A percentile compares a stretch with the other conserved stretches of the same genome.
Evolutionary conservation across 2,113 vertebrate species (phyloP).

Genomic region (Sander vitreus): DNA sequence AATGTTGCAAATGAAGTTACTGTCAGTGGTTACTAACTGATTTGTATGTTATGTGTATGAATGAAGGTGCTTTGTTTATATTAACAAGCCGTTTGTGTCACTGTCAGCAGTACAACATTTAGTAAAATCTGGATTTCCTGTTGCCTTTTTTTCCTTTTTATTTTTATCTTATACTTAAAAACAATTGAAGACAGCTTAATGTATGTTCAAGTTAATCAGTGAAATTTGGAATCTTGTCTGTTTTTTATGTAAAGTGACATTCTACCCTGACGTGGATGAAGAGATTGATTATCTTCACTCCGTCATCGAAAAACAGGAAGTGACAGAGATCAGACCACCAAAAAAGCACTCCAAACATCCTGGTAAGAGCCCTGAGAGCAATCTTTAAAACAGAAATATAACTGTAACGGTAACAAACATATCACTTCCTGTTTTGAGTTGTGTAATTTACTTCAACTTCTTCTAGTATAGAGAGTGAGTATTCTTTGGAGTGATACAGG

Average conservation of each 20-base stretch:
- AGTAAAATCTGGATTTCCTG: not conserved
- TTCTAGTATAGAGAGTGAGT: not conserved
- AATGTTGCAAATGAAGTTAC: not conserved
- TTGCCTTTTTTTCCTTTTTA: not conserved
- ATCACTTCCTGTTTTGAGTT: not conserved
- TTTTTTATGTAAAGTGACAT: conserved; percentile 41
- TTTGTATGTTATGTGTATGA: not conserved
- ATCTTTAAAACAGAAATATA: not conserved
- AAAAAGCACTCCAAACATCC: conserved; percentile 24
- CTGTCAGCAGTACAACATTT: not conserved
- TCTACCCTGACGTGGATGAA: conserved; percentile 81
- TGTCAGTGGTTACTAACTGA: not conserved
- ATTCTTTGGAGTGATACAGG: not conserved
- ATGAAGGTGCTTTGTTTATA: conserved; percentile 2
- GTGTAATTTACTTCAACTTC: not conserved
- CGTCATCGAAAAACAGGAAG: conserved; percentile 81
- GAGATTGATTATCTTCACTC: conserved; percentile 89
- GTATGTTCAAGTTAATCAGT: not conserved
- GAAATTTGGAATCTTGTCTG: not conserved
- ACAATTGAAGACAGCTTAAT: not conserved
- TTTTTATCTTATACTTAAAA: not conserved
- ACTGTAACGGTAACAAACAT: not conserved
- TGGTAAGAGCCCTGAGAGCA: conserved; percentile 70
- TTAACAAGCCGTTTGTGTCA: not conserved
- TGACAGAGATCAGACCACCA: not conserved